Evolutionary conservation across 2,888 invertebrate genomes (phyloP), one percentile per base, ranked within the genome.

Genomic region (Quadroppia sp.): DNA sequence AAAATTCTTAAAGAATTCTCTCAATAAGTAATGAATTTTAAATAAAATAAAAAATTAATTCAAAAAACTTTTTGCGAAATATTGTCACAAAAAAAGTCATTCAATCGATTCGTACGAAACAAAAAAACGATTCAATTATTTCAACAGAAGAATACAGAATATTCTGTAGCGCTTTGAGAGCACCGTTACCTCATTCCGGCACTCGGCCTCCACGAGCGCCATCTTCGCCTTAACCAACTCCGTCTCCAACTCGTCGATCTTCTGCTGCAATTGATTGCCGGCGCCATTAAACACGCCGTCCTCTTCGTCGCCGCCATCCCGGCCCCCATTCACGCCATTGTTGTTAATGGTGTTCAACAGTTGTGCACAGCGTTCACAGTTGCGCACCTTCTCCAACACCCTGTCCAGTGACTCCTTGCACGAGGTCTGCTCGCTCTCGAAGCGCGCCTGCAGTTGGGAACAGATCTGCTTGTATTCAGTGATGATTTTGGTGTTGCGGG

Each of bases 191-290:
- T 70, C 74, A 56, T 94, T 95, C 81, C 90, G 89, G 84, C 97
- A 97, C 84, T 97, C 93, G 0, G 95, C 92, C 84, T 99, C 96
- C 6, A 98, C 99, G 78, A 97, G 90, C 0, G 94, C 95, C 78
- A 99, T 85, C 83, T 99, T 99, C 0, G 97, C 94, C 82, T 95
- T 93, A 2, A 98, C 99, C 78, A 99, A 84, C 81, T 99, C 97
- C 75, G 97, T 85, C 82, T 99, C 99, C 23, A 99, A 84, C 81
- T 94, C 95, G 2, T 94, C 86, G 71, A 94, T 89, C 77, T 90
- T 87, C 80, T 88, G 87, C 78, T 87, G 83, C 1, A 88, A 85
- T 53, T 86, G 71, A 48, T 75, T 74, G n/a, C 53, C 45, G 15
- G 71, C 48, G n/a, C 53, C 32, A 17, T 67, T 69, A 30, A n/a